A percentile compares a stretch with the other conserved stretches of the same genome.
phyloP scores from a whole-genome alignment of 1,140 invertebrate genomes.

The Dreissena polymorpha region DNA sequence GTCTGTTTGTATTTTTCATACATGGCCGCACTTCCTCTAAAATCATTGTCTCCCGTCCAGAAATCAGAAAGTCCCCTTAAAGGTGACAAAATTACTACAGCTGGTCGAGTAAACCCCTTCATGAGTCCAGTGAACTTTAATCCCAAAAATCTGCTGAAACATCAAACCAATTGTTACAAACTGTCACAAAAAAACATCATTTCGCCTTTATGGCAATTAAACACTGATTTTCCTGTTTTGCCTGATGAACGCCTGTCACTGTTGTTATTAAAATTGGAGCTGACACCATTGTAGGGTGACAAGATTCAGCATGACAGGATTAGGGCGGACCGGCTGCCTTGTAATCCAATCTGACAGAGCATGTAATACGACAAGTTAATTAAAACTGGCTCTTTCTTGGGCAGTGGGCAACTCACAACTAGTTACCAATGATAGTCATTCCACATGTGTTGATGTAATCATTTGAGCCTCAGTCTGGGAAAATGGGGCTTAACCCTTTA shows the following conservation, averaged over 20 bases:
- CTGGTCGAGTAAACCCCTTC: too few relatives aligned
- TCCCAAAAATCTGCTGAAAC: conserved; percentile 26
- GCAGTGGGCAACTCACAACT: too few relatives aligned
- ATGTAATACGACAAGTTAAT: conserved; percentile 10
- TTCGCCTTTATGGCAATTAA: conserved; percentile 32
- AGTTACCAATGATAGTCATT: too few relatives aligned
- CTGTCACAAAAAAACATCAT: conserved; percentile 21
- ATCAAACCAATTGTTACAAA: conserved; percentile 4
- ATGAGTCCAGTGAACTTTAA: conserved; percentile 1
- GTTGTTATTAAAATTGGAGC: background rate
- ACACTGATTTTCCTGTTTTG: background rate
- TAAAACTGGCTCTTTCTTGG: background rate
- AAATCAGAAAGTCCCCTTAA: too few relatives aligned
- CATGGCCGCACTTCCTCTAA: too few relatives aligned
- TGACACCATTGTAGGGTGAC: conserved; percentile 1
- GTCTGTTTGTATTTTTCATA: too few relatives aligned
- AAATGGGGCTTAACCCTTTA: too few relatives aligned
- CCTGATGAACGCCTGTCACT: background rate
- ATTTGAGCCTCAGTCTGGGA: too few relatives aligned
- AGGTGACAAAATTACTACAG: too few relatives aligned
- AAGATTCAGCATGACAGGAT: background rate
- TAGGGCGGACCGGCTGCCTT: background rate
- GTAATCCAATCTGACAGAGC: background rate
- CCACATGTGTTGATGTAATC: too few relatives aligned
- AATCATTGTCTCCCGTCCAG: too few relatives aligned